These are phyloP conservation scores for Aphodius sticticus DNA, from an alignment of 2,888 invertebrate genomes.

Conservation along the genomic window DNA sequence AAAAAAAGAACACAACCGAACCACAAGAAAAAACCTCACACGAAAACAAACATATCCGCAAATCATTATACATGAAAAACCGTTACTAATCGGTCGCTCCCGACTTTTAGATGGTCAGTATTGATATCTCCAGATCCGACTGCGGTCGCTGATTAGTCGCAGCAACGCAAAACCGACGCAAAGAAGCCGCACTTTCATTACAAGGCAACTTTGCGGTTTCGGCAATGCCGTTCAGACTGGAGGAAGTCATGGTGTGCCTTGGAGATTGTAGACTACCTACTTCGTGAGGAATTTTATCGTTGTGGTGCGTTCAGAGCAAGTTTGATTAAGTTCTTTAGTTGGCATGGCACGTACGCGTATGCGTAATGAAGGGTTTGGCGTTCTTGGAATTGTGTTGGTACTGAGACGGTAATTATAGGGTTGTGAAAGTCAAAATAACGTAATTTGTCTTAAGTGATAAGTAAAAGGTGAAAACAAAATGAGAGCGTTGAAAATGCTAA, in stretches of 20 bases:
- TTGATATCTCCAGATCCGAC: not conserved
- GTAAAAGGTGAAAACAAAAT: no score
- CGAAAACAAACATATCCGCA: not conserved
- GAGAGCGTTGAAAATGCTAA: no score
- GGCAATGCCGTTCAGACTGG: not conserved
- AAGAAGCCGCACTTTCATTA: not conserved
- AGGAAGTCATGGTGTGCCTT: not conserved
- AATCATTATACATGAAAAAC: not conserved
- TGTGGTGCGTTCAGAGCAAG: not conserved
- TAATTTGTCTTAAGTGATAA: no score
- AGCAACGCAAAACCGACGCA: not conserved
- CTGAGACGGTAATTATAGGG: not conserved
- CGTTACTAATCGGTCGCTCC: not conserved
- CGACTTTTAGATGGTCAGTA: not conserved
- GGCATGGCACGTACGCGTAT: not conserved
- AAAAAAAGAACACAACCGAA: not conserved
- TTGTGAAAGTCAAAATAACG: not conserved
- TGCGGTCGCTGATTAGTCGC: not conserved
- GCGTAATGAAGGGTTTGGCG: not conserved
- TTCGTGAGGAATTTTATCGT: not conserved
- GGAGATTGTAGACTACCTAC: not conserved
- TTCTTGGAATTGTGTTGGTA: not conserved
- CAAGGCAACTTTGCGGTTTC: not conserved
- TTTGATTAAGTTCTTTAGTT: not conserved
- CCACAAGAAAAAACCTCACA: not conserved